Conservation (phyloP, 2,113 vertebrate genomes). For the Piaya cayana region DNA sequence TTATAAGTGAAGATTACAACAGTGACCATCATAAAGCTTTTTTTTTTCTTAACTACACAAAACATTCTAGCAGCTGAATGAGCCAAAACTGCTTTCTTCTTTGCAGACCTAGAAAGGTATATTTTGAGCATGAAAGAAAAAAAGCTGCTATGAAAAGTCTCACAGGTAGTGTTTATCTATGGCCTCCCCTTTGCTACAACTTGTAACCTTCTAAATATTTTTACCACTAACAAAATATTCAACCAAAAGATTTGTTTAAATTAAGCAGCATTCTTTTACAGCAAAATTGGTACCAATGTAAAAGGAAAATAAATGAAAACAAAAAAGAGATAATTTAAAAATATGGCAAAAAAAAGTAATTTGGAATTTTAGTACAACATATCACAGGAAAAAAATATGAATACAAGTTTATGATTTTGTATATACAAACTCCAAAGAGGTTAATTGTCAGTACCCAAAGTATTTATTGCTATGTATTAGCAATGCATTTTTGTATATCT, state of each 20-base stretch:
- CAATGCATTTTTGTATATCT: constrained; percentile 84
- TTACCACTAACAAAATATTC: constrained; percentile 73
- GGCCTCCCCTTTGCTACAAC: constrained; percentile 48
- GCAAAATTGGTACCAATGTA: constrained; percentile 84
- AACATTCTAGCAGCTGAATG: constrained; percentile 82
- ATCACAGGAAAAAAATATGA: constrained; percentile 84
- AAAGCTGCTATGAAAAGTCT: constrained; percentile 55
- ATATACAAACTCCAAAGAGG: constrained; percentile 83
- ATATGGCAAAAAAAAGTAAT: constrained; percentile 69
- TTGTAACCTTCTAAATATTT: constrained; percentile 63
- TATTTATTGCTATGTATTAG: constrained; percentile 88
- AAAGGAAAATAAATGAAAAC: constrained; percentile 69
- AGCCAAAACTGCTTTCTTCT: constrained; percentile 45
- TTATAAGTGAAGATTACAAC: constrained; percentile 75
- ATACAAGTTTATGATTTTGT: constrained; percentile 86
- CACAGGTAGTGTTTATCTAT: constrained; percentile 68
- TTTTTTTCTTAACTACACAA: constrained; percentile 74
- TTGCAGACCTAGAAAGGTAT: constrained; percentile 45
- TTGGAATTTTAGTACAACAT: constrained; percentile 83
- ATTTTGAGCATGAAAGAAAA: constrained; percentile 59
- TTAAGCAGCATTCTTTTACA: constrained; percentile 86
- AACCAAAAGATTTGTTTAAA: constrained; percentile 70
- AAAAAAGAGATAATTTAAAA: constrained; percentile 69
- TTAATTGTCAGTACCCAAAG: constrained; percentile 88
- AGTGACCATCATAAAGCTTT: constrained; percentile 72